Evolutionary conservation across 2,113 vertebrate genomes (phyloP).

Genomic region (Orthonyx spaldingii): DNA sequence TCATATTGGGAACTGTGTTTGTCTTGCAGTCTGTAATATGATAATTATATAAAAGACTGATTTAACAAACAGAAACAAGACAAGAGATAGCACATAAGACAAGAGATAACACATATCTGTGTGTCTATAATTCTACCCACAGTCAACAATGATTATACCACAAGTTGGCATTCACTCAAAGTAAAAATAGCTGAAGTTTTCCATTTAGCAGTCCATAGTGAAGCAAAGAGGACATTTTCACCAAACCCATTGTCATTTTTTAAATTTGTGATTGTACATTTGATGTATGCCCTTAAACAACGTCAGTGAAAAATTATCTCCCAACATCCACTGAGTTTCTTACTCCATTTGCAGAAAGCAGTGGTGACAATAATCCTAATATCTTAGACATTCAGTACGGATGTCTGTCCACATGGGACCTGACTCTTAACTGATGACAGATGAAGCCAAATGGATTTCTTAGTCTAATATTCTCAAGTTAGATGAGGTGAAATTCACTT

Average conservation of each 20-base stretch:
- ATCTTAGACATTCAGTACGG: neutral
- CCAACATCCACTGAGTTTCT: neutral
- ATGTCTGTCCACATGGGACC: neutral
- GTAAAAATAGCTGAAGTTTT: neutral
- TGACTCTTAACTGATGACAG: neutral
- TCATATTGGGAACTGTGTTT: neutral
- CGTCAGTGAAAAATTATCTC: neutral
- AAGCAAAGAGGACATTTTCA: neutral
- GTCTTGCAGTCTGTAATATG: neutral
- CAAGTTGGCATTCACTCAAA: neutral
- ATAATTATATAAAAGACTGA: neutral
- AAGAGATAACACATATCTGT: neutral
- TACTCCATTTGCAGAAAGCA: neutral
- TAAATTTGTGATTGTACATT: neutral
- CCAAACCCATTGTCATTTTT: accelerated
- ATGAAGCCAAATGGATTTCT: neutral
- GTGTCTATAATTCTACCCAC: neutral
- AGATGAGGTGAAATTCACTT: neutral
- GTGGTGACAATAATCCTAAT: neutral
- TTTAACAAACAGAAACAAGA: neutral
- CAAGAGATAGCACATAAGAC: neutral
- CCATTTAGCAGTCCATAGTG: neutral
- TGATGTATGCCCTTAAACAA: neutral
- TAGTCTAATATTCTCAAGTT: neutral
- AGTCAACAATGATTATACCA: neutral